Evolutionary conservation across 2,113 vertebrate genomes (phyloP).

Genomic region (Sisor rabdophorus): DNA sequence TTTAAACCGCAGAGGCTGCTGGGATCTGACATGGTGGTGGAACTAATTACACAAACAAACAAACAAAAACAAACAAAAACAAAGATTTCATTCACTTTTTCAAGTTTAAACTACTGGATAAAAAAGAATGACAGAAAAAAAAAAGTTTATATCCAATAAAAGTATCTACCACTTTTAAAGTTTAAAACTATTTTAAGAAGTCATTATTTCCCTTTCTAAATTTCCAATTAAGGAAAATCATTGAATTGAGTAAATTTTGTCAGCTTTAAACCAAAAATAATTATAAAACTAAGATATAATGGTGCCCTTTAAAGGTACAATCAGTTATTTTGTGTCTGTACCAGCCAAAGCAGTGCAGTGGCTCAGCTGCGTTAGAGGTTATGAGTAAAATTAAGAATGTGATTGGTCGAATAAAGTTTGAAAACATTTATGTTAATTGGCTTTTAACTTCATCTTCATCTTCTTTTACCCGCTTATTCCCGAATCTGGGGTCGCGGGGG

Average conservation of each 20-base stretch:
- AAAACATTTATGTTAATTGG: too few relatives aligned
- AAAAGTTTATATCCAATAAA: neutral
- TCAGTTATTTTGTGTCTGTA: neutral
- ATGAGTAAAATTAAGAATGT: too few relatives aligned
- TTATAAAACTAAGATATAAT: too few relatives aligned
- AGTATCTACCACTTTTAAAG: neutral
- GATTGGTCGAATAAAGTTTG: too few relatives aligned
- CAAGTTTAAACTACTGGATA: neutral
- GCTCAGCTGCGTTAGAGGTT: neutral
- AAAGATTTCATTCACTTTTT: too few relatives aligned
- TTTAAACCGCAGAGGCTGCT: constrained; percentile 20
- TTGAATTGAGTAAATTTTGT: neutral
- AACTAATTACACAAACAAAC: constrained; percentile 44
- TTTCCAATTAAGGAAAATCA: neutral
- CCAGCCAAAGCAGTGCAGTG: neutral
- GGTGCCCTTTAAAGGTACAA: neutral
- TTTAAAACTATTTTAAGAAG: neutral
- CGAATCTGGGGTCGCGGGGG: too few relatives aligned
- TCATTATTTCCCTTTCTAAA: too few relatives aligned
- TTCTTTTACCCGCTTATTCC: too few relatives aligned
- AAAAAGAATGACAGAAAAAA: neutral
- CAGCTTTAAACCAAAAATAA: too few relatives aligned
- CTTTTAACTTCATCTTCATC: too few relatives aligned
- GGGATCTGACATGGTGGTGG: constrained; percentile 23
- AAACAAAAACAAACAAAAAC: neutral